These are phyloP conservation scores for Silurus glanis DNA, from an alignment of 2,113 vertebrate genomes.

Conservation along the genomic window DNA sequence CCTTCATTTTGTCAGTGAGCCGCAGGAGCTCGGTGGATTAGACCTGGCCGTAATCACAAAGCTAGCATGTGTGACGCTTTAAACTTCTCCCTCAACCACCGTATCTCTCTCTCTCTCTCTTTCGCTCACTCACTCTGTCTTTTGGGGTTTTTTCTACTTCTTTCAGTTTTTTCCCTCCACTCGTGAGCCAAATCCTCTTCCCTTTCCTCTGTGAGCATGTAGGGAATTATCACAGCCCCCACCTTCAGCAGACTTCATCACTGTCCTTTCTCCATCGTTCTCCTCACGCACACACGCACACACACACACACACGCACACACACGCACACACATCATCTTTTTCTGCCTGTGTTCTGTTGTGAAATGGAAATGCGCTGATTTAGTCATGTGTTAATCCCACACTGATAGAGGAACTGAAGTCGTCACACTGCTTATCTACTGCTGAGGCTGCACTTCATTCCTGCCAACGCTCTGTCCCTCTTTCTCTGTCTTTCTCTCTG, in stretches of 20 bases:
- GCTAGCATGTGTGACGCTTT: slow-evolving; percentile 70
- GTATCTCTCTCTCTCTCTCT: background rate
- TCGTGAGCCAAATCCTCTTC: slow-evolving; percentile 52
- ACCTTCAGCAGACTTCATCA: slow-evolving; percentile 59
- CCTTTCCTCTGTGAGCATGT: slow-evolving; percentile 42
- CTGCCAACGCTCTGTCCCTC: slow-evolving; percentile 66
- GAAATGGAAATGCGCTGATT: slow-evolving; percentile 64
- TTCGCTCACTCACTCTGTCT: slow-evolving; percentile 15
- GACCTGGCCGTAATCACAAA: slow-evolving; percentile 72
- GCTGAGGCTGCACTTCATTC: slow-evolving; percentile 72
- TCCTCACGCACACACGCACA: background rate
- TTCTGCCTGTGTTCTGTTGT: slow-evolving; percentile 46
- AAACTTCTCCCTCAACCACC: slow-evolving; percentile 64
- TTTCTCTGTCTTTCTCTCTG: background rate
- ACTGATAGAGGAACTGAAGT: slow-evolving; percentile 68
- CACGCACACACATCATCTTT: background rate
- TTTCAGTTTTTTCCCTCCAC: slow-evolving; percentile 38
- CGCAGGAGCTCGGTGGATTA: slow-evolving; percentile 78
- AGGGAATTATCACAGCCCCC: slow-evolving; percentile 69
- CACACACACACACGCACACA: background rate
- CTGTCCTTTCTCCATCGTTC: slow-evolving; percentile 38
- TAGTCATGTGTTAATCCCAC: slow-evolving; percentile 75
- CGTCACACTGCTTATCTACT: slow-evolving; percentile 70
- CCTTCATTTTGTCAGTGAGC: slow-evolving; percentile 73
- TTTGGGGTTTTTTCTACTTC: slow-evolving; percentile 25